Evolutionary conservation across 2,797 vertebrate species (phyloP).

Genomic region (Trematomus bernacchii): DNA sequence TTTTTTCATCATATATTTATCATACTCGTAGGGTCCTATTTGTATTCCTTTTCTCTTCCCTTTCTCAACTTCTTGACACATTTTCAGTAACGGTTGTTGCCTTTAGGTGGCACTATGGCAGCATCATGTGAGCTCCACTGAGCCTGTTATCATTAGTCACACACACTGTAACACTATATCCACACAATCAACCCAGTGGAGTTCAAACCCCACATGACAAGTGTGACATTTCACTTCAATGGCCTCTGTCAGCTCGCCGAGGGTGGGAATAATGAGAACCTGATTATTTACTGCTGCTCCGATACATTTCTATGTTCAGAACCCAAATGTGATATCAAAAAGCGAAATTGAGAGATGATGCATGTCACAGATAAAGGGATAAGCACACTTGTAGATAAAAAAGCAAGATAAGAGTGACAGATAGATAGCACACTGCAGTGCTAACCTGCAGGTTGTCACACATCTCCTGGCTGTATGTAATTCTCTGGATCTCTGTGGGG

Average conservation of each 20-base stretch:
- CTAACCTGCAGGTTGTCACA: constrained; percentile 96
- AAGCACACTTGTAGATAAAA: not conserved
- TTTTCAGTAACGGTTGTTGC: constrained; percentile 18
- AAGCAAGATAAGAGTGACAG: too few relatives aligned
- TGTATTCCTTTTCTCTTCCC: not conserved
- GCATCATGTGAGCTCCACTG: constrained; percentile 20
- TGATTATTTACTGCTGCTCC: constrained; percentile 29
- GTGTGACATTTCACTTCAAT: constrained; percentile 71
- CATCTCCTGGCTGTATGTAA: constrained; percentile 99
- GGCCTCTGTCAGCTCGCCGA: constrained; percentile 38
- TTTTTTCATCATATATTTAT: not conserved
- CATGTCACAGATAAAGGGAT: not conserved
- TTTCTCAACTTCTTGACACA: not conserved
- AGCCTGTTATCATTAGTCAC: constrained; percentile 18
- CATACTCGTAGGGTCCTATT: not conserved
- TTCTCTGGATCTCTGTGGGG: constrained; percentile 97
- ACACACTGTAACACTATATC: not conserved
- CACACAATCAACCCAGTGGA: constrained; percentile 52
- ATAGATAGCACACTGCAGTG: not conserved
- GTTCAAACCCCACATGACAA: constrained; percentile 66
- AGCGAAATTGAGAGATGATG: not conserved
- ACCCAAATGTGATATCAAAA: constrained; percentile 5
- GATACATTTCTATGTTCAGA: constrained; percentile 4
- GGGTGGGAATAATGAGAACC: constrained; percentile 18
- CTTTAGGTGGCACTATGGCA: constrained; percentile 77